Percentiles rank a stretch among this genome's conserved stretches.
phyloP scores from a whole-genome alignment of 2,113 vertebrate genomes.

The Zapornia atra region DNA sequence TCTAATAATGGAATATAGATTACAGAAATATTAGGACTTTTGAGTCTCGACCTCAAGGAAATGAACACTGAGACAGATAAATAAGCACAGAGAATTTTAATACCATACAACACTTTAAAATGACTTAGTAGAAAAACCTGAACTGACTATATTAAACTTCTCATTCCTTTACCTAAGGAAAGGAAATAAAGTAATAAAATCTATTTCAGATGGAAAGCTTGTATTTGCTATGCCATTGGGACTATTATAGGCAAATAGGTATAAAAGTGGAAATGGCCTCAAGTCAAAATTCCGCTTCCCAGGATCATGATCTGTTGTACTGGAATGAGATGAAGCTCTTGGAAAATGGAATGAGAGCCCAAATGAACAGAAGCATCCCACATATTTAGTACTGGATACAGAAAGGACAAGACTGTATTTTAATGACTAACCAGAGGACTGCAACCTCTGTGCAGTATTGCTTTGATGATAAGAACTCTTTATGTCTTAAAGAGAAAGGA shows the following conservation, averaged over 20 bases:
- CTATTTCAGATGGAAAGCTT: not conserved
- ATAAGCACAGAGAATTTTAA: not conserved
- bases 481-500: too few species aligned
- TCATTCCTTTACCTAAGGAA: not conserved
- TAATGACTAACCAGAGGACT: too few species aligned
- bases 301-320: not conserved
- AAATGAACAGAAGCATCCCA: too few species aligned
- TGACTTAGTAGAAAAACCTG: not conserved
- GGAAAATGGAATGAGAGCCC: not conserved
- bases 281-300: not conserved
- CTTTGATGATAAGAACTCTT: too few species aligned
- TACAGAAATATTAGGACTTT: not conserved
- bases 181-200: not conserved
- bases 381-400: too few species aligned
- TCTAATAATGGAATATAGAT: constrained; percentile 1
- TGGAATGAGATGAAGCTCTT: not conserved
- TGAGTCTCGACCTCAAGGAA: not conserved
- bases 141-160: not conserved
- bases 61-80: not conserved
- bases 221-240: not conserved
- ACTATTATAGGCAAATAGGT: not conserved
- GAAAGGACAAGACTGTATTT: too few species aligned
- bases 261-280: not conserved
- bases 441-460: too few species aligned
- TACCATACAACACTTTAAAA: constrained; percentile 13